phyloP scores from a whole-genome alignment of 2,797 vertebrate species.

The Melanogrammus aeglefinus region DNA sequence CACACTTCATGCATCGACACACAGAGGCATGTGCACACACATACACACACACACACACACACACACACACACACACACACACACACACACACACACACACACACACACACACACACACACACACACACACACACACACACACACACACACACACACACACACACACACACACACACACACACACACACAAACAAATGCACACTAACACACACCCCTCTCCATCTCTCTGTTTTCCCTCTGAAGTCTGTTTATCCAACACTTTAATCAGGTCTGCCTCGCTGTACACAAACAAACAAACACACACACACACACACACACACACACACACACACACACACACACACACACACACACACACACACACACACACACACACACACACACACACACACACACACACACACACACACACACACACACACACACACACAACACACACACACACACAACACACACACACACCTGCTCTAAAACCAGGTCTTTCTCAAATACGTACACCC shows the following conservation, averaged over 20 bases:
- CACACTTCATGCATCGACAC: neutral
- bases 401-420: conserved; percentile 2
- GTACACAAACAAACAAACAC: neutral
- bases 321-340: conserved; percentile 1
- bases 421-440: neutral
- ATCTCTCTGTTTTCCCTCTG: conserved; percentile 35
- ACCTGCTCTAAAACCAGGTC: neutral
- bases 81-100: neutral
- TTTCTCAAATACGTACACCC: neutral
- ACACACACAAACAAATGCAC: too few relatives aligned
- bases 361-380: neutral
- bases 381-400: neutral
- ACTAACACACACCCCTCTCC: conserved; percentile 28
- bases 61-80: conserved; percentile 39
- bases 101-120: conserved; percentile 8
- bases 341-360: neutral
- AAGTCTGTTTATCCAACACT: conserved; percentile 54
- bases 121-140: conserved; percentile 8
- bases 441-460: conserved; percentile 1
- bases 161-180: conserved; percentile 3
- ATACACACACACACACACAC: neutral
- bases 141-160: neutral
- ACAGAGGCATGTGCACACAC: neutral
- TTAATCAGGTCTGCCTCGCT: conserved; percentile 45
- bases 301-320: neutral